Evolutionary conservation across 2,888 invertebrate species (phyloP).

Genomic region (Sinelater perroti): DNA sequence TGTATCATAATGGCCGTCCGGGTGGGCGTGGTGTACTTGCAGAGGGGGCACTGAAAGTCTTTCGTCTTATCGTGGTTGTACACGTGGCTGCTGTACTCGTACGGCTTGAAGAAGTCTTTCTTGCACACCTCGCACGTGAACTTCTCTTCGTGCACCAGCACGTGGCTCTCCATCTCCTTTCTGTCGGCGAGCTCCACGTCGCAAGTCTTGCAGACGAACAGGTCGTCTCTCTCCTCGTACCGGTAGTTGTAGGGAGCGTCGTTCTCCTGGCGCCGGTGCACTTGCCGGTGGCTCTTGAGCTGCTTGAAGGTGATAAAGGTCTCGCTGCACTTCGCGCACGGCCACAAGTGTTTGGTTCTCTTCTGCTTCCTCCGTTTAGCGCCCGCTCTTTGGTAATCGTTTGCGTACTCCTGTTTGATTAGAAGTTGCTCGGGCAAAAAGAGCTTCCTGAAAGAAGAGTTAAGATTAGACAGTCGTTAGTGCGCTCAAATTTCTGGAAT

Average conservation of each 20-base stretch:
- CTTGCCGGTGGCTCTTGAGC: conserved; percentile 42
- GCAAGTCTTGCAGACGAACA: conserved; percentile 41
- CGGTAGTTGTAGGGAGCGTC: conserved; percentile 44
- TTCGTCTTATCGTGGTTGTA: conserved; percentile 51
- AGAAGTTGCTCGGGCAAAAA: too few species aligned
- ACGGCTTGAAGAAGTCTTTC: conserved; percentile 51
- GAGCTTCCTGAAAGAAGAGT: too few species aligned
- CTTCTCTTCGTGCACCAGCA: conserved; percentile 33
- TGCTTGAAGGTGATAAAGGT: neutral
- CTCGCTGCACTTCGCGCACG: neutral
- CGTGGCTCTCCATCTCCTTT: conserved; percentile 37
- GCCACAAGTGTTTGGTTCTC: neutral
- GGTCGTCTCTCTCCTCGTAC: conserved; percentile 49
- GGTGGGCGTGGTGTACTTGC: conserved; percentile 49
- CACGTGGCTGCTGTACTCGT: conserved; percentile 54
- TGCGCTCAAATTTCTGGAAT: too few species aligned
- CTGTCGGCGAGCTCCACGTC: conserved; percentile 28
- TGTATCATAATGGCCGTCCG: conserved; percentile 51
- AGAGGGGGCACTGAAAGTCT: conserved; percentile 50
- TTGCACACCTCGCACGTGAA: conserved; percentile 50
- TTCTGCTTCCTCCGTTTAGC: too few species aligned
- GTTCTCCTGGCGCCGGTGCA: conserved; percentile 21
- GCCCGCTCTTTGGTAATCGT: too few species aligned
- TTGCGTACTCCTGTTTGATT: too few species aligned
- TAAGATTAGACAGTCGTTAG: too few species aligned